phyloP scores from a whole-genome alignment of 2,797 vertebrate genomes.

The Poeciliopsis paucimaculata region DNA sequence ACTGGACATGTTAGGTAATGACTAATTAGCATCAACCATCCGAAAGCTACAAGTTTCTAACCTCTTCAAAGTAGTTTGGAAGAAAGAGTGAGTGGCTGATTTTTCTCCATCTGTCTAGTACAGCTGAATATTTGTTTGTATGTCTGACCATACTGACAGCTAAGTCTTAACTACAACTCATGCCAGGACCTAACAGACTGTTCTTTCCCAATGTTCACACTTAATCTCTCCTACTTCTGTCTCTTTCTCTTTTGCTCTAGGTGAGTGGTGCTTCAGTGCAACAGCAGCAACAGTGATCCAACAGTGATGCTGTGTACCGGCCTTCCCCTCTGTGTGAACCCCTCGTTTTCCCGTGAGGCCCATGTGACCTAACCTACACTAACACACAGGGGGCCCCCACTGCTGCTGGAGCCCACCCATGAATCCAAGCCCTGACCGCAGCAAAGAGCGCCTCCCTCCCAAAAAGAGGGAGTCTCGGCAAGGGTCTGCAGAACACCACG shows the following conservation, averaged over 20 bases:
- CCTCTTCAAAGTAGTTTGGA: slow-evolving; percentile 39
- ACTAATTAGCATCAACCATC: slow-evolving; percentile 65
- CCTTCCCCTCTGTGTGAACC: slow-evolving; percentile 72
- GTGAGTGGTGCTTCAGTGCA: slow-evolving; percentile 65
- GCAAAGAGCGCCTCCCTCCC: slow-evolving; percentile 86
- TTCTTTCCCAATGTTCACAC: slow-evolving; percentile 28
- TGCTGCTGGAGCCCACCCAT: slow-evolving; percentile 83
- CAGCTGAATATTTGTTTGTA: slow-evolving; percentile 46
- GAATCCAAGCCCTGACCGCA: slow-evolving; percentile 85
- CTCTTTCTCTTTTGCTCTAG: slow-evolving; percentile 50
- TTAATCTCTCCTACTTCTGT: slow-evolving; percentile 23
- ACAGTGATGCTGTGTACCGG: slow-evolving; percentile 83
- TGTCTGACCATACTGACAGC: slow-evolving; percentile 42
- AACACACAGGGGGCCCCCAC: slow-evolving; percentile 73
- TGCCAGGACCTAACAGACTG: slow-evolving; percentile 38
- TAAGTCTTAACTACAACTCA: slow-evolving; percentile 28
- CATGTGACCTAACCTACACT: slow-evolving; percentile 85
- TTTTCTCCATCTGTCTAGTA: slow-evolving; percentile 42
- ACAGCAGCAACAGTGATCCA: slow-evolving; percentile 60
- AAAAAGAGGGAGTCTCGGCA: slow-evolving; percentile 86
- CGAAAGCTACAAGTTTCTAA: slow-evolving; percentile 43
- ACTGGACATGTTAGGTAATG: slow-evolving; percentile 56
- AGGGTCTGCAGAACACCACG: slow-evolving; percentile 75
- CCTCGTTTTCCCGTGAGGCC: slow-evolving; percentile 81
- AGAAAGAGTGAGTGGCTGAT: slow-evolving; percentile 14